phyloP scores from a whole-genome alignment of 2,888 invertebrate species.

The Trachelus troglodyta region DNA sequence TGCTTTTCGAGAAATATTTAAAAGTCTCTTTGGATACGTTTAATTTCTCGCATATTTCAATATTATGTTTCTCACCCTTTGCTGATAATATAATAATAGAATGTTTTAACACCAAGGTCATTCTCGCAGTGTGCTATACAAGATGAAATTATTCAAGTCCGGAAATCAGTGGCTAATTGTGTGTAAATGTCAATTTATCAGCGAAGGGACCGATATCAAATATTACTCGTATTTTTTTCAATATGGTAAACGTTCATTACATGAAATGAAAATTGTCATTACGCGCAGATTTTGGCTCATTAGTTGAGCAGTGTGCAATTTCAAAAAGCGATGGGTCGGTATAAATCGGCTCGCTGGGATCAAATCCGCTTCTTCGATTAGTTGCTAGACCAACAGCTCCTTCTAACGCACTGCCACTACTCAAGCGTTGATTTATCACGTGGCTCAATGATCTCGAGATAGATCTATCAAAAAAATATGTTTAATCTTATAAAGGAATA shows the following conservation, averaged over 20 bases:
- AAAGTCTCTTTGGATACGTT: neutral
- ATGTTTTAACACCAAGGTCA: neutral
- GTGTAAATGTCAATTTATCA: neutral
- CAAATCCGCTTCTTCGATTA: slow-evolving; percentile 73
- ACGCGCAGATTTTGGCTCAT: slow-evolving; percentile 70
- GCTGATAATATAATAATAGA: neutral
- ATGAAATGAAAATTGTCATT: slow-evolving; percentile 60
- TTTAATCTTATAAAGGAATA: slow-evolving; percentile 16
- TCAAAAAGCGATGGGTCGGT: slow-evolving; percentile 93
- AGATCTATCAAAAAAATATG: slow-evolving; percentile 39
- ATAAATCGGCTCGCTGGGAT: slow-evolving; percentile 93
- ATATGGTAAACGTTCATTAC: slow-evolving; percentile 30
- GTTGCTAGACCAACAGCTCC: slow-evolving; percentile 68
- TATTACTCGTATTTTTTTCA: neutral
- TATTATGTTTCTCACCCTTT: neutral
- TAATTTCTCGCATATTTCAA: neutral
- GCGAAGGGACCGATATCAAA: neutral
- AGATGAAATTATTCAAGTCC: neutral
- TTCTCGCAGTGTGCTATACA: neutral
- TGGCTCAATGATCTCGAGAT: slow-evolving; percentile 56
- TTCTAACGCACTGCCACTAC: slow-evolving; percentile 66
- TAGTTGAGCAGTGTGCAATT: slow-evolving; percentile 80
- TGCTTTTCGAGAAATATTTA: neutral
- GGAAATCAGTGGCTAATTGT: neutral
- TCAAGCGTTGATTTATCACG: slow-evolving; percentile 53